Conservation (phyloP, 2,797 vertebrate genomes). For the Uromys caudimaculatus region DNA sequence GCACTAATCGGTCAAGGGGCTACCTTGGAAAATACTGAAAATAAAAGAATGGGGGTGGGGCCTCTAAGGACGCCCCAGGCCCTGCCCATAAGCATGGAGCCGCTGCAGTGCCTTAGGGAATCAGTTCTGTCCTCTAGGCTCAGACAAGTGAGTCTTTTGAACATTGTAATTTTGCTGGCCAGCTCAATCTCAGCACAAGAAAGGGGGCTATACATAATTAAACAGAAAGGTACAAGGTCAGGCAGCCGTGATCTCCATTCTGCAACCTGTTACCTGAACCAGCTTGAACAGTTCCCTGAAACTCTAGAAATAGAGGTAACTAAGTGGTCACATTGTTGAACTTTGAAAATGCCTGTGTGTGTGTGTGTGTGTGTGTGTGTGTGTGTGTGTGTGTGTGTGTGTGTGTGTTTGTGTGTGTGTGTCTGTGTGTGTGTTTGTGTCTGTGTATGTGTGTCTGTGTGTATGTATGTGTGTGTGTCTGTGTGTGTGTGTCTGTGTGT, state of each 20-base stretch:
- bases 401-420: not conserved
- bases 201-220: not conserved
- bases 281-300: not conserved
- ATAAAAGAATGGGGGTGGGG: not conserved
- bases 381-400: not conserved
- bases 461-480: no score
- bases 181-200: not conserved
- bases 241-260: not conserved
- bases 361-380: not conserved
- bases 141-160: not conserved
- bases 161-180: not conserved
- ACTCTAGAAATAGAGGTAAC: not conserved
- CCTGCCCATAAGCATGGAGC: not conserved
- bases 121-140: not conserved
- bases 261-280: not conserved
- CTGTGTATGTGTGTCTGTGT: no score
- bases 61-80: not conserved
- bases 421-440: no score
- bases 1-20: not conserved
- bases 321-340: not conserved
- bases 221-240: not conserved
- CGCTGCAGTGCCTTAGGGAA: not conserved
- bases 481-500: not conserved
- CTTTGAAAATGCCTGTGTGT: not conserved
- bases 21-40: not conserved